A percentile compares a stretch with the other conserved stretches of the same genome.
Evolutionary conservation across 2,113 vertebrate species (phyloP).

Genomic region (Toxotes chatareus): DNA sequence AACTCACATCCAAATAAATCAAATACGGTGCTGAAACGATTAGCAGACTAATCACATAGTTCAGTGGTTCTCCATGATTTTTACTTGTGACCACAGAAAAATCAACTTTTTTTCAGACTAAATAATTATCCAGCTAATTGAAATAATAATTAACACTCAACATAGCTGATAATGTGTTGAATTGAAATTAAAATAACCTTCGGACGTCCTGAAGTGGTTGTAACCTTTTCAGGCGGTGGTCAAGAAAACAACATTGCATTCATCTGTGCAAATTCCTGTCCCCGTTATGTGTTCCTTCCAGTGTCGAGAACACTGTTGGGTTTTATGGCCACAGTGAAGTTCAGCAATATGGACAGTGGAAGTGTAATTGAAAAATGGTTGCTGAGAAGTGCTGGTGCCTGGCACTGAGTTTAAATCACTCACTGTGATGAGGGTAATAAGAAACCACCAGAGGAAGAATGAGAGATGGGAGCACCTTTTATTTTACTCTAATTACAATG

Average conservation of each 20-base stretch:
- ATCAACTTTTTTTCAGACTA: too few species aligned
- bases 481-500: constrained; percentile 73
- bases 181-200: neutral
- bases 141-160: neutral
- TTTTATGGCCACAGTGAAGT: constrained; percentile 29
- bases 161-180: neutral
- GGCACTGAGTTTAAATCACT: constrained; percentile 46
- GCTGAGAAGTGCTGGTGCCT: constrained; percentile 6
- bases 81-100: too few species aligned
- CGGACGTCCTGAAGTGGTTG: too few species aligned
- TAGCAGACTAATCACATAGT: too few species aligned
- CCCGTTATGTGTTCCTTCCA: neutral
- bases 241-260: neutral
- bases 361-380: constrained; percentile 42
- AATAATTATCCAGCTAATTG: neutral
- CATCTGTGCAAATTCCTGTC: neutral
- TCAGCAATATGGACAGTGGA: constrained; percentile 28
- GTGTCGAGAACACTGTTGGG: neutral
- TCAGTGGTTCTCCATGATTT: too few species aligned
- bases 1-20: neutral
- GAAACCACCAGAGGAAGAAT: constrained; percentile 48
- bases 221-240: neutral
- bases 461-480: constrained; percentile 49
- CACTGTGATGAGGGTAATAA: constrained; percentile 59
- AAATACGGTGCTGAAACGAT: too few species aligned